These are phyloP conservation scores for Circaetus cinerascens DNA, from an alignment of 2,113 vertebrate species.

Conservation along the genomic window DNA sequence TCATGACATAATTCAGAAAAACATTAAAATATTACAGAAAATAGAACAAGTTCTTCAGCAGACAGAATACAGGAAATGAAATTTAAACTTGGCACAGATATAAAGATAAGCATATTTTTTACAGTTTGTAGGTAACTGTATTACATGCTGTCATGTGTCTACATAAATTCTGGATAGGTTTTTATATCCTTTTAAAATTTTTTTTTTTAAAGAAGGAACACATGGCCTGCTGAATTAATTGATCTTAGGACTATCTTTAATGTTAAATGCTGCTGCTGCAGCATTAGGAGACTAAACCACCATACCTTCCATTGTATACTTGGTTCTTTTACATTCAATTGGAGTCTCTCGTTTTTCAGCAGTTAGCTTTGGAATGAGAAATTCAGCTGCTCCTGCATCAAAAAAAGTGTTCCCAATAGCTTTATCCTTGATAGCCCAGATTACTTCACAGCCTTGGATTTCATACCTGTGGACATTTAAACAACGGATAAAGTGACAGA, in stretches of 20 bases:
- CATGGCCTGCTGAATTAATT: not conserved
- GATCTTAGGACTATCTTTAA: not conserved
- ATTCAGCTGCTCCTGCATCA: constrained; percentile 92
- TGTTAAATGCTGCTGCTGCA: not conserved
- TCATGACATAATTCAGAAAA: not conserved
- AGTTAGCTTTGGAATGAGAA: constrained; percentile 85
- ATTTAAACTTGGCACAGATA: not conserved
- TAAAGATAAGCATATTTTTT: not conserved
- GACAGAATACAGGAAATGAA: not conserved
- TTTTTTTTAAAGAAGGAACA: not conserved
- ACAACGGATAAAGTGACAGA: not conserved
- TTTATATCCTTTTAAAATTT: not conserved
- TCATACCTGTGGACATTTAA: constrained; percentile 76
- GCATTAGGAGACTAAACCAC: not conserved
- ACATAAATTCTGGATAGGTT: not conserved
- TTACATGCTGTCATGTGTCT: not conserved
- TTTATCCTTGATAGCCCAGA: constrained; percentile 96
- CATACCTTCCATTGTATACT: constrained; percentile 83
- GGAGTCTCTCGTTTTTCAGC: constrained; percentile 68
- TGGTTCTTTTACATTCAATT: constrained; percentile 81
- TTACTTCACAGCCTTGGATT: constrained; percentile 90
- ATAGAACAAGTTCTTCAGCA: not conserved
- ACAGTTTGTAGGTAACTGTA: not conserved
- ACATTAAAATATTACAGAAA: not conserved
- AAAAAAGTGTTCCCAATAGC: constrained; percentile 97